phyloP scores from a whole-genome alignment of 2,113 vertebrate species.

The Gila orcuttii region DNA sequence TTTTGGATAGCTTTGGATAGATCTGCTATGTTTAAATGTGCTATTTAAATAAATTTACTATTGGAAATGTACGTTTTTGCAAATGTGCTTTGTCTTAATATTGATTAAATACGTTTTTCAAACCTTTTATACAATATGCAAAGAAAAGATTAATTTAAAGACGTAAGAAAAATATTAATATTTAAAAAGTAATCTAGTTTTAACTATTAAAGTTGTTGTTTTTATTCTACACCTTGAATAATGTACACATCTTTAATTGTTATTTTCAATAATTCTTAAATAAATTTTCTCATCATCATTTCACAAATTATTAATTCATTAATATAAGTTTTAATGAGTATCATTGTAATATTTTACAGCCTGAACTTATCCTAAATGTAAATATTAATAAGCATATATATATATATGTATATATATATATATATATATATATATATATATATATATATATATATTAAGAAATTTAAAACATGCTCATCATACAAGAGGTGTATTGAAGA shows the following conservation, averaged over 20 bases:
- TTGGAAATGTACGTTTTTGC: neutral
- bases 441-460: no score
- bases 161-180: neutral
- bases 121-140: neutral
- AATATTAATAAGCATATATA: neutral
- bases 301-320: neutral
- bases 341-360: neutral
- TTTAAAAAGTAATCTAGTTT: neutral
- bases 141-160: neutral
- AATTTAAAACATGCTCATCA: no score
- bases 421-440: no score
- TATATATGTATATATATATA: no score
- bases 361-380: neutral
- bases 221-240: neutral
- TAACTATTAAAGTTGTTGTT: no score
- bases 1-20: neutral
- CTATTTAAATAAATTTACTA: no score
- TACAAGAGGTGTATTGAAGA: neutral
- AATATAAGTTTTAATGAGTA: neutral
- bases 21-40: no score
- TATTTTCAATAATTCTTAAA: neutral
- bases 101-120: neutral
- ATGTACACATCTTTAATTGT: neutral
- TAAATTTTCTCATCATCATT: no score
- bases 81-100: no score